Evolutionary conservation across 2,797 vertebrate genomes (phyloP), one percentile per base, ranked within the genome.

Genomic region (Gambelia wislizenii): DNA sequence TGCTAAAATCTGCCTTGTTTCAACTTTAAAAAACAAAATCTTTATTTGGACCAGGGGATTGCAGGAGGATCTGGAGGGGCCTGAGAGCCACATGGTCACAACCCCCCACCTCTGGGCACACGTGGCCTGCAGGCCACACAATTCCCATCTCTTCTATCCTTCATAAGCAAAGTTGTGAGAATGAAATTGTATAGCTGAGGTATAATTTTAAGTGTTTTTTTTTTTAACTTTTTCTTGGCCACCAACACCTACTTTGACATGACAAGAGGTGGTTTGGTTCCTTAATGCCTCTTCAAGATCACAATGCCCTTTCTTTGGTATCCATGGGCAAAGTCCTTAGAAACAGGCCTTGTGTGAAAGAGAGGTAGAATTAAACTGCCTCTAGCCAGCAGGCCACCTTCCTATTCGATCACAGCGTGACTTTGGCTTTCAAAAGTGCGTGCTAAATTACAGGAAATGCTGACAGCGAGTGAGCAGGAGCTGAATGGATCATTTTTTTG

Each of bases 231-330:
- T 85, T 36, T 92, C 81, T 81, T 91, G 93, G n/a, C 92, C 88
- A 83, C 85, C 94, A 91, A 84, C 94, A 91, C 84, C 92, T 92
- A 54, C 89, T 81, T 92, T 94, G 89, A 91, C 56, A 22, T 2
- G 79, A 44, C 87, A 64, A 59, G 84, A 93, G 85, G 75, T 89
- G 39, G 87, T 84, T 94, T 94, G 94, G 86, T 87, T 93, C n/a
- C 39, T 59, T 59, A 78, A 91, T 92, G 87, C 92, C 47, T 92
- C 85, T 84, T 33, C 91, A 33, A 90, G 67, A 49, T 72, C 80
- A 86, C 85, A 30, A 12, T 88, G 84, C 33, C 91, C 14, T 92
- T 94, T 76, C 54, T 90, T 70, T 54, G 56, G 1, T 88, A 56
- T 89, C 89, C 84, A 79, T 86, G 90, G 91, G 87, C 80, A 92